phyloP scores from a whole-genome alignment of 2,888 invertebrate species.

The Hydroisotoma schaefferi region DNA sequence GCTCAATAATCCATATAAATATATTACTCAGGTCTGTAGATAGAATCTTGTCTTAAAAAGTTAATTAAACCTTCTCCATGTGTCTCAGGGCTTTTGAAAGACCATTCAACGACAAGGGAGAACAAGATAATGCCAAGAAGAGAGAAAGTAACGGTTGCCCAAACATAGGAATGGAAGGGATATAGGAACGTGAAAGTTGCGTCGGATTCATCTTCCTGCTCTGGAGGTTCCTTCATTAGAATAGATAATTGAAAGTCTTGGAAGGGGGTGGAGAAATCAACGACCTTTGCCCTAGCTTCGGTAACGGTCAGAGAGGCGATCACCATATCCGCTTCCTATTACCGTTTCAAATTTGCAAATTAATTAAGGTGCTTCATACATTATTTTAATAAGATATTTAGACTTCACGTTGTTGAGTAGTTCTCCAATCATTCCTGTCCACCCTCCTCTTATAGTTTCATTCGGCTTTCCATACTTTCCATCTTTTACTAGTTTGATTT shows the following conservation, averaged over 20 bases:
- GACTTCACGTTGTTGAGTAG: constrained; percentile 78
- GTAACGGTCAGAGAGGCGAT: constrained; percentile 61
- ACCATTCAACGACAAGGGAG: constrained; percentile 74
- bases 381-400: not conserved
- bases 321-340: constrained; percentile 58
- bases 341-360: not conserved
- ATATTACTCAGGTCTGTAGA: constrained; percentile 34
- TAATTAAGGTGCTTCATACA: not conserved
- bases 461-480: constrained; percentile 76
- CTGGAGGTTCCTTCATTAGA: constrained; percentile 60
- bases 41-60: constrained; percentile 38
- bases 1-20: not conserved
- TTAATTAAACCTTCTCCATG: constrained; percentile 32
- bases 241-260: constrained; percentile 60
- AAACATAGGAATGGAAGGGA: constrained; percentile 78
- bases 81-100: constrained; percentile 37
- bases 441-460: constrained; percentile 65
- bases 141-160: constrained; percentile 78
- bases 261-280: constrained; percentile 61
- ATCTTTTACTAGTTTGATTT: constrained; percentile 78
- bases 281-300: constrained; percentile 57
- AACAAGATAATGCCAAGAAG: constrained; percentile 95
- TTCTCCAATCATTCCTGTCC: constrained; percentile 86
- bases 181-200: constrained; percentile 83
- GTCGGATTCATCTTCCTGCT: constrained; percentile 39